Base-by-base conservation (phyloP, 2,113 vertebrate genomes). In the Zootoca vivipara region DNA sequence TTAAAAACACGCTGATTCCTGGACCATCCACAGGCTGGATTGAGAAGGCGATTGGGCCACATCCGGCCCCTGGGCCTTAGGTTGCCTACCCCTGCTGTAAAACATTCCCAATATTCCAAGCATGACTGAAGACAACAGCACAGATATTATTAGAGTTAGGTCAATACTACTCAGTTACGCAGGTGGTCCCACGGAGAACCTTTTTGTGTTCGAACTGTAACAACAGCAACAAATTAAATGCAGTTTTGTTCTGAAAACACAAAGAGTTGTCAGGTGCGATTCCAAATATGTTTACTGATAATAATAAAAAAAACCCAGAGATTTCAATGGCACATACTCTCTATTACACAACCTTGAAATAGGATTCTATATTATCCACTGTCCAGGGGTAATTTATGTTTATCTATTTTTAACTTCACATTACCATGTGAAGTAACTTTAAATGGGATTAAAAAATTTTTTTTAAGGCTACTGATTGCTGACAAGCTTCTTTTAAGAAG, bases 161-260 rank as follows among this genome's bases (percentile, higher is more conserved):
- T 88, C 80, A 83, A 88, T 88, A 83, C n/a, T 33, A 78, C 46
- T 67, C 77, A 83, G 58, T 77, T 77, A 83, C n/a, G 83, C 72
- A 83, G 83, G 73, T 83, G n/a, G 70, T 24, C 30, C 70, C 52
- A 58, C 1, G 2, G 38, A 75, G n/a, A 82, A 77, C 33, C 24
- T 77, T 65, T 77, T 65, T 77, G 80, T 12, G 33, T 58, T 38
- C 78, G 46, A 69, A 87, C 38, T n/a, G 26, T 46, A 85, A 77
- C 46, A 70, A n/a, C 18, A 30, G 64, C 56, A 74, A 56, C 24
- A 28, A 79, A 40, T 62, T 26, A 46, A 74, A 75, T 26, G 38
- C 10, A 67, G 42, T 65, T 83, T 82, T 3, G 64, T 42, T 82
- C 79, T 86, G n/a, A 69, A 78, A 52, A 38, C 58, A 69, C 52